Evolutionary conservation across 2,797 vertebrate species (phyloP).

Genomic region (Mareca penelope): DNA sequence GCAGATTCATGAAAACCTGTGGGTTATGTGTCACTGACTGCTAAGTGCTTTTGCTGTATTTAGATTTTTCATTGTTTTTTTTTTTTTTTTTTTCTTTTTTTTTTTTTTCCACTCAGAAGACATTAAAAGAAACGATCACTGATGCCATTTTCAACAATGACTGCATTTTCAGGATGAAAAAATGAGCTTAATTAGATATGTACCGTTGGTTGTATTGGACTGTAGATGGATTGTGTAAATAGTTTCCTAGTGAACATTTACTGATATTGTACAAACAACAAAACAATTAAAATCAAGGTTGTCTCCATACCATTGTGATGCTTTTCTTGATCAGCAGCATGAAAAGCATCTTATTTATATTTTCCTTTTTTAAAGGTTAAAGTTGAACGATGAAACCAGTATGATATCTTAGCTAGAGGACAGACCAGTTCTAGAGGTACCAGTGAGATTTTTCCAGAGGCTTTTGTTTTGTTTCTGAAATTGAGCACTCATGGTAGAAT

Average conservation of each 20-base stretch:
- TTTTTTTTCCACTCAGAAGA: background rate
- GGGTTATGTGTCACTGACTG: background rate
- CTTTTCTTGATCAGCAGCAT: background rate
- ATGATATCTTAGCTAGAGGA: background rate
- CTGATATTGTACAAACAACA: background rate
- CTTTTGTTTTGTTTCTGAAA: background rate
- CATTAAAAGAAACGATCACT: background rate
- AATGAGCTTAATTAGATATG: background rate
- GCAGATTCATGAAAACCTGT: background rate
- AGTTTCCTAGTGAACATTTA: background rate
- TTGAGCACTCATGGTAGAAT: accelerated
- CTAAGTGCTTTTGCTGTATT: background rate
- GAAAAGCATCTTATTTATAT: background rate
- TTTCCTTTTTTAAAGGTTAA: background rate
- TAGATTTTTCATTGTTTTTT: background rate
- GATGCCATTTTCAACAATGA: background rate
- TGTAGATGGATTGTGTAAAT: background rate
- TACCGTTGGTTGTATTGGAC: background rate
- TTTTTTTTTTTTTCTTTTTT: background rate
- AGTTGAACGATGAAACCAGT: background rate
- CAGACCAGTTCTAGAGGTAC: background rate
- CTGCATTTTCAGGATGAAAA: background rate
- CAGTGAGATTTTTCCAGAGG: background rate
- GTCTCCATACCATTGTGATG: background rate
- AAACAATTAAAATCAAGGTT: background rate